Percentiles rank a stretch among this genome's conserved stretches.
Evolutionary conservation across 1,140 invertebrate species (phyloP).

Genomic region (Neotoxoptera formosana): DNA sequence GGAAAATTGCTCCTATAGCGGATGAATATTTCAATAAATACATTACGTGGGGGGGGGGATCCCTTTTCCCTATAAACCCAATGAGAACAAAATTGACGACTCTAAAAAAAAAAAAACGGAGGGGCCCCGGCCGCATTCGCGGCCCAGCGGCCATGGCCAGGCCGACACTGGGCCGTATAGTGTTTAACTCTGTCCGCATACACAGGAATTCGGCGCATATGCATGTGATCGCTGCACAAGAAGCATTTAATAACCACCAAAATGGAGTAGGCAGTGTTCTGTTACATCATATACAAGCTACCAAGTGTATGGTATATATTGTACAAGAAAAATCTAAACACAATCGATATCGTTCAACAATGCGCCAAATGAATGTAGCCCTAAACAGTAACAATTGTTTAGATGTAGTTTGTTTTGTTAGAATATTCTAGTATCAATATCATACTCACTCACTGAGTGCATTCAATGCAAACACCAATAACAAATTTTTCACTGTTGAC

Average conservation of each 20-base stretch:
- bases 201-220: constrained; percentile 98
- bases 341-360: constrained; percentile 90
- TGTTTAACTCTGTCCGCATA: constrained; percentile 91
- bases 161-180: too few relatives aligned
- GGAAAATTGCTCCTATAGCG: too few relatives aligned
- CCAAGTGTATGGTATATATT: constrained; percentile 88
- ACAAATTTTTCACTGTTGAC: constrained; percentile 71
- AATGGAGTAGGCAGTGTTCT: constrained; percentile 84
- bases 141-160: too few relatives aligned
- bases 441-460: constrained; percentile 72
- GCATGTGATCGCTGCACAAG: constrained; percentile 89
- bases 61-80: too few relatives aligned
- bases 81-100: too few relatives aligned
- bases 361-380: constrained; percentile 80
- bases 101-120: too few relatives aligned
- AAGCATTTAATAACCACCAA: constrained; percentile 93
- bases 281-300: constrained; percentile 91
- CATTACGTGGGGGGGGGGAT: too few relatives aligned
- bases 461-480: constrained; percentile 83
- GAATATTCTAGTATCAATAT: neutral
- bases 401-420: neutral
- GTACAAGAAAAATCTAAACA: constrained; percentile 96
- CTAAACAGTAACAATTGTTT: constrained; percentile 63
- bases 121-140: too few relatives aligned
- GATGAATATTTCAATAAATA: too few relatives aligned